Conservation (phyloP, 1,140 invertebrate genomes). For the Diorhabda sublineata region DNA sequence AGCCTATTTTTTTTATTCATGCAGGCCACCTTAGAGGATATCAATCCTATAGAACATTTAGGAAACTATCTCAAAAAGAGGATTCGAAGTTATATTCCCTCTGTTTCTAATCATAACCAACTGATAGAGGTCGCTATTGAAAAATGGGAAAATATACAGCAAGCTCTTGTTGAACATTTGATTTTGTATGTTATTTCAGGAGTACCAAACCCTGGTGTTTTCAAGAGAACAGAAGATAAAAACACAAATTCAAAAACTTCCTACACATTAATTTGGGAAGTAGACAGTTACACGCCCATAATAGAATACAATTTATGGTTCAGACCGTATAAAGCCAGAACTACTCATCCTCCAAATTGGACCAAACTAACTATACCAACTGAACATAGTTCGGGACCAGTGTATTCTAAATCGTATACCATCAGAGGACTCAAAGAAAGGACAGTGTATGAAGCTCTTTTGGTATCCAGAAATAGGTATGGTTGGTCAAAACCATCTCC, state of each 20-base stretch:
- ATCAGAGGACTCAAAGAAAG: conserved; percentile 61
- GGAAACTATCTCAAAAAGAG: too few species aligned
- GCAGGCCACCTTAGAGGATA: too few species aligned
- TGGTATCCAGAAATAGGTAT: conserved; percentile 66
- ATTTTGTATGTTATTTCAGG: conserved; percentile 40
- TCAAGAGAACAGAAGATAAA: conserved; percentile 52
- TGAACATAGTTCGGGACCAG: conserved; percentile 57
- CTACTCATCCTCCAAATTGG: conserved; percentile 54
- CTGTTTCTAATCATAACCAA: too few species aligned
- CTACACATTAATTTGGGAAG: conserved; percentile 70
- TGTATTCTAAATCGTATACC: conserved; percentile 64
- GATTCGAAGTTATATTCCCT: too few species aligned
- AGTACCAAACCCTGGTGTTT: conserved; percentile 57
- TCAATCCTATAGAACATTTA: too few species aligned
- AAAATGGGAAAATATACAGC: too few species aligned
- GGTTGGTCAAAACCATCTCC: conserved; percentile 65
- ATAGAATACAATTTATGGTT: conserved; percentile 69
- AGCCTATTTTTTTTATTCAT: too few species aligned
- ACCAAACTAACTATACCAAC: conserved; percentile 65
- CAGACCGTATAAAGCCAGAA: conserved; percentile 48
- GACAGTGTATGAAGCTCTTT: conserved; percentile 64
- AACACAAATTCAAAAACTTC: conserved; percentile 46
- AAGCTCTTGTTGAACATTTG: too few species aligned
- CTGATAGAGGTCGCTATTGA: too few species aligned
- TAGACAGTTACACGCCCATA: conserved; percentile 70